Percentiles rank a stretch among this genome's conserved stretches.
Evolutionary conservation across 2,888 invertebrate species (phyloP).

Genomic region (Apodemia duryi): DNA sequence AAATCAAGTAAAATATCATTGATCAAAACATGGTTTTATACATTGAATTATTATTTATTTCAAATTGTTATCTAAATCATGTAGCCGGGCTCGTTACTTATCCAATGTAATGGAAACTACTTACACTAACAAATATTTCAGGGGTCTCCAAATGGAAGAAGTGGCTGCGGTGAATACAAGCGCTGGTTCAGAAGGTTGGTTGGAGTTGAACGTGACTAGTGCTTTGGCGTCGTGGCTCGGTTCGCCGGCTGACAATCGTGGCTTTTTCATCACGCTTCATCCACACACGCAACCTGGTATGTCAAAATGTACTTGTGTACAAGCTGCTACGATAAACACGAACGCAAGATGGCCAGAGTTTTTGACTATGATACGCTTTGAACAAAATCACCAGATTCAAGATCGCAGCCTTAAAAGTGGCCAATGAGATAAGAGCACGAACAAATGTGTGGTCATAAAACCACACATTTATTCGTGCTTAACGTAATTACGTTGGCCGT

Average conservation of each 20-base stretch:
- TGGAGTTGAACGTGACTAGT: constrained; percentile 90
- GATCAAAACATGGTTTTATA: too few species aligned
- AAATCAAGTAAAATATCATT: too few species aligned
- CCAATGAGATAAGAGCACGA: too few species aligned
- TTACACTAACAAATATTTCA: constrained; percentile 50
- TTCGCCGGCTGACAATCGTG: constrained; percentile 88
- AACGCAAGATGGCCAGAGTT: neutral
- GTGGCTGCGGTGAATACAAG: constrained; percentile 88
- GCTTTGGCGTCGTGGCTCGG: constrained; percentile 89
- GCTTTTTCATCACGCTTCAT: constrained; percentile 90
- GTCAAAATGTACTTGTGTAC: neutral
- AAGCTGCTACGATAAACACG: too few species aligned
- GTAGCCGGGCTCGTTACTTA: neutral
- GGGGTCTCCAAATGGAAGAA: constrained; percentile 85
- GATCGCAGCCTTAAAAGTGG: too few species aligned
- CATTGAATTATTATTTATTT: neutral
- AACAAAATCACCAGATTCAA: too few species aligned
- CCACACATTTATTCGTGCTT: too few species aligned
- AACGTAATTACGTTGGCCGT: too few species aligned
- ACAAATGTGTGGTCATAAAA: too few species aligned
- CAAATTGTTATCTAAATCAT: neutral
- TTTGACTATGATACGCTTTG: too few species aligned
- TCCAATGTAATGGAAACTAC: neutral
- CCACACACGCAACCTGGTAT: constrained; percentile 84
- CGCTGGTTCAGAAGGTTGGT: constrained; percentile 90